A percentile compares a stretch with the other conserved stretches of the same genome.
phyloP scores from a whole-genome alignment of 2,888 invertebrate genomes.

The Sinopyrophorus schimmeli region DNA sequence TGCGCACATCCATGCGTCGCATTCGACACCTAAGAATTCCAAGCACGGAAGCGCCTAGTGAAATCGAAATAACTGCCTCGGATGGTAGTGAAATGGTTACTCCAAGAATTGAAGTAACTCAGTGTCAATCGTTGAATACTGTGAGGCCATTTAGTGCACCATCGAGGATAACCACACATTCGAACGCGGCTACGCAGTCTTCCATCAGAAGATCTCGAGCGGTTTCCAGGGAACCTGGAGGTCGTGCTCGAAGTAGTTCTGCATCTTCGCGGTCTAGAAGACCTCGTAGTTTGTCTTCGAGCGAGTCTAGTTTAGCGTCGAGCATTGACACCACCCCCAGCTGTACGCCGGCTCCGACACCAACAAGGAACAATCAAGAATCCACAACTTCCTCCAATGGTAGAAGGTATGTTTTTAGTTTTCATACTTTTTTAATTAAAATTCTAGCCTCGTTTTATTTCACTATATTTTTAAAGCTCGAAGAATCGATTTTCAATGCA shows the following conservation, averaged over 20 bases:
- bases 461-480: background rate
- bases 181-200: conserved; percentile 33
- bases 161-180: conserved; percentile 40
- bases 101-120: conserved; percentile 11
- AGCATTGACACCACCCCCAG: conserved; percentile 51
- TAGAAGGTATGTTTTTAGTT: conserved; percentile 18
- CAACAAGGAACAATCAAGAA: conserved; percentile 34
- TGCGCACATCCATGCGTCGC: conserved; percentile 62
- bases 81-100: conserved; percentile 20
- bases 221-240: conserved; percentile 44
- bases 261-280: conserved; percentile 50
- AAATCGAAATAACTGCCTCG: conserved; percentile 13
- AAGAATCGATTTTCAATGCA: conserved; percentile 8
- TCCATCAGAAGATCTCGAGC: conserved; percentile 39
- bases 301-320: conserved; percentile 52
- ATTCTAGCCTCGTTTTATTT: background rate
- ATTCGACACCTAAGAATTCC: conserved; percentile 58
- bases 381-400: conserved; percentile 32
- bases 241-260: conserved; percentile 49
- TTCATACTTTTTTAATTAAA: conserved; percentile 1
- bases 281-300: conserved; percentile 51
- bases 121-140: conserved; percentile 15
- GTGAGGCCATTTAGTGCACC: conserved; percentile 52
- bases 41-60: conserved; percentile 39
- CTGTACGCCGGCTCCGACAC: conserved; percentile 44